A percentile compares a stretch with the other conserved stretches of the same genome.
Evolutionary conservation across 2,797 vertebrate species (phyloP).

Genomic region (Myripristis jacobus): DNA sequence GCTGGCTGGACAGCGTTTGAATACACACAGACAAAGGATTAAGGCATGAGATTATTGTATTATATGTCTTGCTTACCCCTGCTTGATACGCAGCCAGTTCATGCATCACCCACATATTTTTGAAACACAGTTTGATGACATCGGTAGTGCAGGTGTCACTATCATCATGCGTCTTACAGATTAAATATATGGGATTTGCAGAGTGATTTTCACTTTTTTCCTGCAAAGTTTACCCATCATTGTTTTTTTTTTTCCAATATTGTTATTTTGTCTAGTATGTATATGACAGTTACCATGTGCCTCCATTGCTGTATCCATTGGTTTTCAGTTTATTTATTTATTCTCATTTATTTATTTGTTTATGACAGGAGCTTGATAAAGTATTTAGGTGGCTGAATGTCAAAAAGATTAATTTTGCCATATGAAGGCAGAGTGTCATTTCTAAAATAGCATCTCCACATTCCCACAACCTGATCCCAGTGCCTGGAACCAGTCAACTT

Average conservation of each 20-base stretch:
- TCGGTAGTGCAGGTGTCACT: conserved; percentile 19
- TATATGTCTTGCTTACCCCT: background rate
- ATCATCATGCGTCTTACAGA: background rate
- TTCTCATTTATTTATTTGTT: no score
- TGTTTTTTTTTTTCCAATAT: no score
- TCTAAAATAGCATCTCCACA: background rate
- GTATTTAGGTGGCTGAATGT: background rate
- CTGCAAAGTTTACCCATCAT: no score
- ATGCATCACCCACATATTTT: conserved; percentile 47
- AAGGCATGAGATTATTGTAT: conserved; percentile 42
- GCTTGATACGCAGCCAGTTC: conserved; percentile 16
- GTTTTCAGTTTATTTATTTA: no score
- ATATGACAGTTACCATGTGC: no score
- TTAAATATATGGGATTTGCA: background rate
- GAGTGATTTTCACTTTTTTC: no score
- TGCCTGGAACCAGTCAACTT: background rate
- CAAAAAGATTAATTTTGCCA: background rate
- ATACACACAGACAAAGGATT: conserved; percentile 8
- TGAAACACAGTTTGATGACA: conserved; percentile 32
- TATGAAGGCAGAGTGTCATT: background rate
- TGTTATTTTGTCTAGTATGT: no score
- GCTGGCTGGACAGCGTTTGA: conserved; percentile 34
- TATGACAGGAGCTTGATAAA: no score
- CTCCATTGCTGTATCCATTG: no score
- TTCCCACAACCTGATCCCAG: background rate